Evolutionary conservation across 2,113 vertebrate genomes (phyloP).

Genomic region (Triplophysa dalaica): DNA sequence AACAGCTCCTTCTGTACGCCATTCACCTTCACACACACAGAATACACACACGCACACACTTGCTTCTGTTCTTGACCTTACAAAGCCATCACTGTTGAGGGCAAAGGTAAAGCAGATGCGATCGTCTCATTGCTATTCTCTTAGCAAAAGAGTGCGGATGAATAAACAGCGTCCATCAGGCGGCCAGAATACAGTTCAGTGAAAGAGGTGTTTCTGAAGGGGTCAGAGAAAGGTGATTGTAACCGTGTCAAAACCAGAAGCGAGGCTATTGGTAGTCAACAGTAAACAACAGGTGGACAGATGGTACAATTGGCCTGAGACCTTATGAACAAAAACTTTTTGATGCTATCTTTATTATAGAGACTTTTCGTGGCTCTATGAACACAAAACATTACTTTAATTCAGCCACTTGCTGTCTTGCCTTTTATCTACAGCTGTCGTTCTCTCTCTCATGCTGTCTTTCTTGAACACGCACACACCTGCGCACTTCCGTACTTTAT

Average conservation of each 20-base stretch:
- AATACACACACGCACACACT: constrained; percentile 30
- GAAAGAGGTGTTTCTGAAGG: constrained; percentile 39
- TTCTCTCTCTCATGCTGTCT: not conserved
- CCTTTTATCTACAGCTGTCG: not conserved
- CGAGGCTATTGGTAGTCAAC: constrained; percentile 8
- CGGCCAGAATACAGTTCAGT: constrained; percentile 25
- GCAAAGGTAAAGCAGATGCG: constrained; percentile 37
- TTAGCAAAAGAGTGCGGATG: constrained; percentile 47
- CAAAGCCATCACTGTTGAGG: constrained; percentile 40
- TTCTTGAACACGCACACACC: constrained; percentile 37
- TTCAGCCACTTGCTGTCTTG: not conserved
- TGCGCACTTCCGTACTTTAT: constrained; percentile 39
- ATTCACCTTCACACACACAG: constrained; percentile 21
- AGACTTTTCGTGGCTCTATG: not conserved
- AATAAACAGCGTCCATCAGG: constrained; percentile 47
- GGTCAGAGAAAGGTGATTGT: constrained; percentile 33
- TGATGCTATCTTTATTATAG: not conserved
- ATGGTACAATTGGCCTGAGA: constrained; percentile 13
- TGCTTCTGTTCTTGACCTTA: constrained; percentile 23
- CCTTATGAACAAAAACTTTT: constrained; percentile 5
- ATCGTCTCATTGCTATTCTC: constrained; percentile 55
- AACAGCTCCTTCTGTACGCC: constrained; percentile 33
- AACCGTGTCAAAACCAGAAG: constrained; percentile 32
- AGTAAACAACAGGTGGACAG: constrained; percentile 33
- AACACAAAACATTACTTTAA: not conserved